Evolutionary conservation across 2,888 invertebrate species (phyloP).

Genomic region (Chrysopilus asiliformis): DNA sequence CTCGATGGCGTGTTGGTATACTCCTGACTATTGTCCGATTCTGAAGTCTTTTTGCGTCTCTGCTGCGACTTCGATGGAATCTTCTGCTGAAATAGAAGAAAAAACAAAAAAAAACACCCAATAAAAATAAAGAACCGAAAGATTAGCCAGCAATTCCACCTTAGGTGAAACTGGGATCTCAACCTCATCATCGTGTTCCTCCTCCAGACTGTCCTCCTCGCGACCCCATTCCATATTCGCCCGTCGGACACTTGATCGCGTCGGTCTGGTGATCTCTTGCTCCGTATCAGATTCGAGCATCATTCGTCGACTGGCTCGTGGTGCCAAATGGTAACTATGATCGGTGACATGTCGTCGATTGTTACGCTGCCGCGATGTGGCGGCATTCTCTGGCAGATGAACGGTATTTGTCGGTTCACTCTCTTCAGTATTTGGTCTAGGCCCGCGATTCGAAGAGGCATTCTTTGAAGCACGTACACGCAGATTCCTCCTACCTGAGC

Average conservation of each 20-base stretch:
- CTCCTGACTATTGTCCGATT: conserved; percentile 12
- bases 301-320: conserved; percentile 24
- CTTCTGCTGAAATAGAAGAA: too few relatives aligned
- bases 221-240: conserved; percentile 31
- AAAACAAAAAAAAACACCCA: too few relatives aligned
- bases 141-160: too few relatives aligned
- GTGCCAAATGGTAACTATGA: conserved; percentile 33
- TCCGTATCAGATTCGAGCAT: conserved; percentile 28
- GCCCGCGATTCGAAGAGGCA: neutral
- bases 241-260: conserved; percentile 28
- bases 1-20: conserved; percentile 6
- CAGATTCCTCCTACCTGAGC: conserved; percentile 5
- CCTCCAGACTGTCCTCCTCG: conserved; percentile 23
- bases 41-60: conserved; percentile 11
- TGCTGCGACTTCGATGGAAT: too few relatives aligned
- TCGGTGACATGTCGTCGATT: conserved; percentile 29
- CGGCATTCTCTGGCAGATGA: conserved; percentile 19
- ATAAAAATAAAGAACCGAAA: too few relatives aligned
- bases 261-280: conserved; percentile 25
- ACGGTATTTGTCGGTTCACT: neutral
- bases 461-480: neutral
- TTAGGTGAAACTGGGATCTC: too few relatives aligned
- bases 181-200: conserved; percentile 24
- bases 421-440: conserved; percentile 5
- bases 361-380: conserved; percentile 17